A percentile compares a stretch with the other conserved stretches of the same genome.
Conservation (phyloP, 2,888 invertebrate species). For the Limnephilus rhombicus region DNA sequence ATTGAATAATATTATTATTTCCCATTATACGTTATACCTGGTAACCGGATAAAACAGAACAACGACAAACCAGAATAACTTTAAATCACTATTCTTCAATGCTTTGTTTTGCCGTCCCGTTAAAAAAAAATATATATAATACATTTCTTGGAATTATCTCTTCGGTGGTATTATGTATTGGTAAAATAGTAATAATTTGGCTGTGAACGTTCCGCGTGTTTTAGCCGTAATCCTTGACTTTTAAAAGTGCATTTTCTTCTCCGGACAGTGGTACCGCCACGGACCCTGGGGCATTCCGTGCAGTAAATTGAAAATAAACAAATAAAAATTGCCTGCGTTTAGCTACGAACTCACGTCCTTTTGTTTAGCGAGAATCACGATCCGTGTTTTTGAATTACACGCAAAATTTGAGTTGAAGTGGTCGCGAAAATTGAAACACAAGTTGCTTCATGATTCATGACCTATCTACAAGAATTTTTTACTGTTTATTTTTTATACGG, state of each 20-base stretch:
- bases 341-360: not conserved
- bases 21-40: too few species aligned
- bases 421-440: constrained; percentile 3
- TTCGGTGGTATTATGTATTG: not conserved
- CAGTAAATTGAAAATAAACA: constrained; percentile 20
- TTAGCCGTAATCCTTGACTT: constrained; percentile 40
- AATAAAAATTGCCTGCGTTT: not conserved
- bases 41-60: too few species aligned
- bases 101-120: too few species aligned
- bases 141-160: too few species aligned
- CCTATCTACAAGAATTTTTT: not conserved
- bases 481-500: not conserved
- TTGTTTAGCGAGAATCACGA: not conserved
- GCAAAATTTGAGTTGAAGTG: not conserved
- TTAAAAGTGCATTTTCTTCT: constrained; percentile 37
- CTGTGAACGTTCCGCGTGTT: not conserved
- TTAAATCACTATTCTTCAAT: too few species aligned
- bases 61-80: too few species aligned
- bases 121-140: too few species aligned
- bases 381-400: constrained; percentile 19
- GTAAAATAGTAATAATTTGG: not conserved
- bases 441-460: not conserved
- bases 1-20: too few species aligned
- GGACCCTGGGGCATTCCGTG: constrained; percentile 18
- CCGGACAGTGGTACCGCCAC: not conserved